Conservation (phyloP, 2,888 invertebrate genomes). For the Dynastes tityus region DNA sequence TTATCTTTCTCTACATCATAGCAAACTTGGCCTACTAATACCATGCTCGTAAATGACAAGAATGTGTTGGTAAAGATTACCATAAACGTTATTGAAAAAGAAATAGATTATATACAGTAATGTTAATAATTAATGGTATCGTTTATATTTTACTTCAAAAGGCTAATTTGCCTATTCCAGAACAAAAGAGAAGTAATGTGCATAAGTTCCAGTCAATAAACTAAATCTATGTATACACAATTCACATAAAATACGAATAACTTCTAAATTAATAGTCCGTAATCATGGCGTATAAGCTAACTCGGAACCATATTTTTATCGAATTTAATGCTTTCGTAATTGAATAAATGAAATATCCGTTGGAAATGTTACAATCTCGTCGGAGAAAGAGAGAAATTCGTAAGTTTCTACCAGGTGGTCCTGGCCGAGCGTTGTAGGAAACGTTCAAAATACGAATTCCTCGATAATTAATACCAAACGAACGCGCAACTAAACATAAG, state of each 20-base stretch:
- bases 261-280: not conserved
- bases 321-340: slow-evolving; percentile 20
- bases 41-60: too few species aligned
- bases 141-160: too few species aligned
- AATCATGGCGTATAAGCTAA: not conserved
- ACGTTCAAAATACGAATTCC: slow-evolving; percentile 35
- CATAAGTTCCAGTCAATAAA: too few species aligned
- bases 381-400: slow-evolving; percentile 30
- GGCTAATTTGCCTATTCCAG: too few species aligned
- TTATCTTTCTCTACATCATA: too few species aligned
- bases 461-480: slow-evolving; percentile 35
- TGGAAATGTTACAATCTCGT: slow-evolving; percentile 11
- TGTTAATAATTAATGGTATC: too few species aligned
- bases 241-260: not conserved
- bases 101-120: too few species aligned
- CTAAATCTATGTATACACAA: not conserved
- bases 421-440: slow-evolving; percentile 4
- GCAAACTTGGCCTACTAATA: too few species aligned
- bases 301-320: slow-evolving; percentile 15
- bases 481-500: slow-evolving; percentile 30
- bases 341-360: slow-evolving; percentile 23
- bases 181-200: too few species aligned
- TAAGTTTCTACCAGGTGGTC: slow-evolving; percentile 34
- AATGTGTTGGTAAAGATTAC: too few species aligned
- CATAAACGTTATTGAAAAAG: too few species aligned